Evolutionary conservation across 2,797 vertebrate species (phyloP).

Genomic region (Sebastes kiyomatsui): DNA sequence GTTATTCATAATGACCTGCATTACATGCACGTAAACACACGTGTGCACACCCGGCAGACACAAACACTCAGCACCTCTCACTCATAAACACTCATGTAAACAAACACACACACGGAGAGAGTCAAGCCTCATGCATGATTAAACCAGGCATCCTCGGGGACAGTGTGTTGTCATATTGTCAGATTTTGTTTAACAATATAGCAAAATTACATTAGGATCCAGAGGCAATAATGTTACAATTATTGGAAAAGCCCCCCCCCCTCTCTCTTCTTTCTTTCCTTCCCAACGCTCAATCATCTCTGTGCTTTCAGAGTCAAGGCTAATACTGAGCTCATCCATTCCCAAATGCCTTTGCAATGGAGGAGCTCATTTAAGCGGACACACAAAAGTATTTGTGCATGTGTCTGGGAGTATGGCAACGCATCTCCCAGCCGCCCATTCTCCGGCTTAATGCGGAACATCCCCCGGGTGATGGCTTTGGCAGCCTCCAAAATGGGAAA

Average conservation of each 20-base stretch:
- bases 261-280: constrained; percentile 44
- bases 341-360: constrained; percentile 83
- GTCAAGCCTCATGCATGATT: constrained; percentile 78
- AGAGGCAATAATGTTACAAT: constrained; percentile 83
- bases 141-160: constrained; percentile 73
- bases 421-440: constrained; percentile 83
- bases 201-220: constrained; percentile 84
- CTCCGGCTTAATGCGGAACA: constrained; percentile 87
- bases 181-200: constrained; percentile 84
- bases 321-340: constrained; percentile 85
- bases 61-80: constrained; percentile 27
- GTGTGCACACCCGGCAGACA: constrained; percentile 29
- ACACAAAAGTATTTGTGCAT: constrained; percentile 86
- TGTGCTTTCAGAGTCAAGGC: constrained; percentile 79
- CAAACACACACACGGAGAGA: constrained; percentile 44
- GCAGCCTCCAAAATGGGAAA: constrained; percentile 87
- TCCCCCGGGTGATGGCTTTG: constrained; percentile 87
- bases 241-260: constrained; percentile 71
- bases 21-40: constrained; percentile 65
- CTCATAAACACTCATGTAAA: constrained; percentile 57
- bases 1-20: constrained; percentile 76
- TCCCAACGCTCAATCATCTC: constrained; percentile 78
- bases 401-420: constrained; percentile 83
- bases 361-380: constrained; percentile 86
- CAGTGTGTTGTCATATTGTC: constrained; percentile 82